phyloP scores from a whole-genome alignment of 35 echinoderm and acorn worm species.

The Stichopus chloronotus region DNA sequence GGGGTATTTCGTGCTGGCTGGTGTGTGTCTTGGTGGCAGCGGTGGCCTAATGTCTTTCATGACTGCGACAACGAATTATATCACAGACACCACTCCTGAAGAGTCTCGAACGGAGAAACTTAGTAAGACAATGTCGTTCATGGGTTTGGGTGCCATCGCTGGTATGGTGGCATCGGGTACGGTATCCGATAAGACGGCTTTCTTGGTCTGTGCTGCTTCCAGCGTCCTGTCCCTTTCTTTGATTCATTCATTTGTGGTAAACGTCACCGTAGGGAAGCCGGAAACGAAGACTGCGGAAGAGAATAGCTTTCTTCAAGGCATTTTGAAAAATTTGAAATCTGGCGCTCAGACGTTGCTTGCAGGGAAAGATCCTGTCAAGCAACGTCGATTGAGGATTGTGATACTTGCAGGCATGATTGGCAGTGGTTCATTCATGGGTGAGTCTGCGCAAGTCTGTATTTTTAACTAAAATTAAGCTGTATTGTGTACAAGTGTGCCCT shows the following conservation, averaged over 20 bases:
- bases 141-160: slow-evolving; percentile 74
- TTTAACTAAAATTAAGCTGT: too few species aligned
- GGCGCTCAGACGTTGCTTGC: slow-evolving; percentile 26
- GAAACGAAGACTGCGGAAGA: neutral
- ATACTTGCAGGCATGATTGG: slow-evolving; percentile 11
- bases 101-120: slow-evolving; percentile 73
- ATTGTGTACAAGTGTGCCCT: too few species aligned
- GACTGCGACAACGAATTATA: slow-evolving; percentile 66
- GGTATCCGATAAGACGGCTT: slow-evolving; percentile 62
- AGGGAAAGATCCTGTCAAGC: neutral
- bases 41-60: slow-evolving; percentile 85
- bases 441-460: neutral
- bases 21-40: slow-evolving; percentile 58
- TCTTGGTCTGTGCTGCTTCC: slow-evolving; percentile 27
- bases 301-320: neutral
- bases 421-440: slow-evolving; percentile 13
- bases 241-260: slow-evolving; percentile 35
- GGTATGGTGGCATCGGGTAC: slow-evolving; percentile 75
- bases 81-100: slow-evolving; percentile 81
- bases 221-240: neutral
- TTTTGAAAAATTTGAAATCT: neutral
- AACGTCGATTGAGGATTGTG: neutral
- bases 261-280: neutral
- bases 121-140: slow-evolving; percentile 70
- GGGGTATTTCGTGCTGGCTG: slow-evolving; percentile 43